Conservation (phyloP, 1,140 invertebrate genomes). For the Microplitis demolitor region DNA sequence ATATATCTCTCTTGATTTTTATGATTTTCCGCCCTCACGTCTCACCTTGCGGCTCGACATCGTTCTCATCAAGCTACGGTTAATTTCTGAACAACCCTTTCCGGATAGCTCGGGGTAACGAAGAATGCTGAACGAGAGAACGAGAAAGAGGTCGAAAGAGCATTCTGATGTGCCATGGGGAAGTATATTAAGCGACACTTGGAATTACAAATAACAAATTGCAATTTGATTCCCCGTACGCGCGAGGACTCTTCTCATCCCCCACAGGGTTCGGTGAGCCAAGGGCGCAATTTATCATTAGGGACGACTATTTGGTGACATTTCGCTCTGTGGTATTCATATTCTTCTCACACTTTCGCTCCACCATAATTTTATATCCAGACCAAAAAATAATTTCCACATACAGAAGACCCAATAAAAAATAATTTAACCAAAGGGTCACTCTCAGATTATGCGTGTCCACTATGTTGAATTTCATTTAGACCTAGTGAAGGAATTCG, state of each 20-base stretch:
- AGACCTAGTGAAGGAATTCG: no score
- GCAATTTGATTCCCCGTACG: constrained; percentile 59
- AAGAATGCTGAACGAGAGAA: constrained; percentile 18
- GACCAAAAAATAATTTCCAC: not conserved
- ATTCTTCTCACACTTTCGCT: constrained; percentile 14
- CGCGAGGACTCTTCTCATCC: constrained; percentile 27
- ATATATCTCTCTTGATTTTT: no score
- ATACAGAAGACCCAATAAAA: not conserved
- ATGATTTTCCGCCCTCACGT: not conserved
- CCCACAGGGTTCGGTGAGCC: constrained; percentile 13
- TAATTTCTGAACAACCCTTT: constrained; percentile 42
- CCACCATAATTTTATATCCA: not conserved
- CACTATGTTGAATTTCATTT: not conserved
- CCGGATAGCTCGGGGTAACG: constrained; percentile 17
- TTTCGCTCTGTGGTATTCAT: constrained; percentile 30
- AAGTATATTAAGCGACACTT: constrained; percentile 62
- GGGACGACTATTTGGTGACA: constrained; percentile 60
- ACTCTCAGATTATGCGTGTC: not conserved
- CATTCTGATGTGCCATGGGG: constrained; percentile 28
- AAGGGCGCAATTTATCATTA: constrained; percentile 61
- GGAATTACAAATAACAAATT: constrained; percentile 65
- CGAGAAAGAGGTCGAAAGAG: constrained; percentile 19
- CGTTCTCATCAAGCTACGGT: constrained; percentile 35
- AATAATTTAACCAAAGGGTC: not conserved
- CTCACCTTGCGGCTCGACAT: constrained; percentile 38